A percentile compares a stretch with the other conserved stretches of the same genome.
phyloP scores from a whole-genome alignment of 1,140 invertebrate species.

The Drosophila melanica region DNA sequence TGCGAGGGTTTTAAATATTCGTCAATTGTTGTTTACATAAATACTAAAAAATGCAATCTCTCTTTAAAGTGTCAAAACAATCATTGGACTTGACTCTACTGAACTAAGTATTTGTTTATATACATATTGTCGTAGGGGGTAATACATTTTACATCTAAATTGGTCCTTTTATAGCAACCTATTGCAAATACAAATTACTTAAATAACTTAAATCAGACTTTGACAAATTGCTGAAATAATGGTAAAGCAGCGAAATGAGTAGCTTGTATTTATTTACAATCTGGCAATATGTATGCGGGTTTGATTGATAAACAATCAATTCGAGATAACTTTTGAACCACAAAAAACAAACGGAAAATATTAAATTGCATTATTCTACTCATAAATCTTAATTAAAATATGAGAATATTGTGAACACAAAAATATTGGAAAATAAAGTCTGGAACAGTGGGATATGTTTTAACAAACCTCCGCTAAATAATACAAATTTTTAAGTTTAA shows the following conservation, averaged over 20 bases:
- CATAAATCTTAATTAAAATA: not conserved
- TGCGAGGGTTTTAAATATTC: not conserved
- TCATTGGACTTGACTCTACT: constrained; percentile 5
- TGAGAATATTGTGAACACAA: constrained; percentile 2
- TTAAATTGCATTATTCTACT: not conserved
- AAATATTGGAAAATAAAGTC: not conserved
- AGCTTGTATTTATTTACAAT: constrained; percentile 13
- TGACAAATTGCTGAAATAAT: constrained; percentile 2
- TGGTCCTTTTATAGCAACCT: constrained; percentile 11
- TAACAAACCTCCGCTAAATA: not conserved
- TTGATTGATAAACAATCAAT: not conserved
- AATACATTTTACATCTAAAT: constrained; percentile 1
- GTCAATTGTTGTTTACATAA: not conserved
- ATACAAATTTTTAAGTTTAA: constrained; percentile 1
- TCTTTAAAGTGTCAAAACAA: not conserved
- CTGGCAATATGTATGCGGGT: not conserved
- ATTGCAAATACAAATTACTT: constrained; percentile 8
- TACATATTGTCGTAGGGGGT: constrained; percentile 20
- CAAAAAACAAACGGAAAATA: not conserved
- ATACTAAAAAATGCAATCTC: constrained; percentile 1
- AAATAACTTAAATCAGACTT: constrained; percentile 10
- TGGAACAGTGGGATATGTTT: not conserved
- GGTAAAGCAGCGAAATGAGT: not conserved
- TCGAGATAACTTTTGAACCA: not conserved
- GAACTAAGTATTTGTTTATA: not conserved